Evolutionary conservation across 2,888 invertebrate genomes (phyloP).

Genomic region (Arctia plantaginis): DNA sequence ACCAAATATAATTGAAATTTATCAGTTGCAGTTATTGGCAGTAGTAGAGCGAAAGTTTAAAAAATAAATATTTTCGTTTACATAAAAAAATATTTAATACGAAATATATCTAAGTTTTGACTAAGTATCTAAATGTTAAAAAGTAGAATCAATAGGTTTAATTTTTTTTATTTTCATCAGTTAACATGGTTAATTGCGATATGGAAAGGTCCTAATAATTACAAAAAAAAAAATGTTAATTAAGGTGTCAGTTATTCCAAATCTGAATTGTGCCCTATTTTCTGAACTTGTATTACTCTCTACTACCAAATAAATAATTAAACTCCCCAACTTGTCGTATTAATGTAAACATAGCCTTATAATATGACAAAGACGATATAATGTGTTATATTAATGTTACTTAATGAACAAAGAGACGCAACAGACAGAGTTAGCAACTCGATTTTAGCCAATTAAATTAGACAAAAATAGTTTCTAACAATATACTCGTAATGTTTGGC

Average conservation of each 20-base stretch:
- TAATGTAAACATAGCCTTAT: conserved; percentile 18
- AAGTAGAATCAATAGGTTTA: no score
- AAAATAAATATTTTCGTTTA: neutral
- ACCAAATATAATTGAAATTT: neutral
- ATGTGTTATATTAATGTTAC: conserved; percentile 50
- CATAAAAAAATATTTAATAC: neutral
- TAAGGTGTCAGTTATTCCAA: no score
- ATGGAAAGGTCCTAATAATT: no score
- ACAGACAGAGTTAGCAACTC: conserved; percentile 4
- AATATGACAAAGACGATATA: conserved; percentile 41
- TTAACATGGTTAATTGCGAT: no score
- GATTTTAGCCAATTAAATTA: neutral
- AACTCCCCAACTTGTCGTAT: no score
- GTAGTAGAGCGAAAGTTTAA: neutral
- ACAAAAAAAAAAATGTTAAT: no score
- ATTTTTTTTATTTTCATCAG: no score
- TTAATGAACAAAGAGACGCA: conserved; percentile 38
- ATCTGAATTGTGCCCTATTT: neutral
- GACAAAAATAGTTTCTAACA: neutral
- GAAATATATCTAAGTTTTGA: neutral
- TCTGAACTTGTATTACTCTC: neutral
- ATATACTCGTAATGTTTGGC: no score
- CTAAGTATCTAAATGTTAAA: neutral
- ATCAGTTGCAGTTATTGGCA: neutral
- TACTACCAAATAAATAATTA: neutral